phyloP scores from a whole-genome alignment of 2,888 invertebrate genomes.

The Himalopsyche tibetana region DNA sequence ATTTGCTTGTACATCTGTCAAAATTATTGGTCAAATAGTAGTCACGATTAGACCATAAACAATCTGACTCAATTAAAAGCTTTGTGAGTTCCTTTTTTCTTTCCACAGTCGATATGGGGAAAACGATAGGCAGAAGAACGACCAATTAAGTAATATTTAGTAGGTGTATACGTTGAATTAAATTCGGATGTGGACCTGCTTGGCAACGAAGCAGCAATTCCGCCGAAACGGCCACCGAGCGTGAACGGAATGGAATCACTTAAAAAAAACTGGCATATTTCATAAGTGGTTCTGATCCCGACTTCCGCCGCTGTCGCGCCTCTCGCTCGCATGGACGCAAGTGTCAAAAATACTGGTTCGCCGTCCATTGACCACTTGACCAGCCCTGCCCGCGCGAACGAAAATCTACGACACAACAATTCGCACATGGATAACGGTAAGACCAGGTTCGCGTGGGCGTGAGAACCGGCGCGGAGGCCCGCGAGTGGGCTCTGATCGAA shows the following conservation, averaged over 20 bases:
- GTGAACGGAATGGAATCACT: slow-evolving; percentile 10
- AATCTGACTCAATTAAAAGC: not conserved
- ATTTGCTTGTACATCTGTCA: not conserved
- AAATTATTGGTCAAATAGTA: not conserved
- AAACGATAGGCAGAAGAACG: too few relatives aligned
- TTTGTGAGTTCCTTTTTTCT: too few relatives aligned
- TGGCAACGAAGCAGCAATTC: not conserved
- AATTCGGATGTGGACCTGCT: not conserved
- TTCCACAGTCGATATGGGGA: too few relatives aligned
- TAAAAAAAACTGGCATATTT: slow-evolving; percentile 21
- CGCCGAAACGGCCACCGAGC: slow-evolving; percentile 9
- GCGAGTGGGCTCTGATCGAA: slow-evolving; percentile 48
- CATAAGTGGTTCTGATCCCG: slow-evolving; percentile 2
- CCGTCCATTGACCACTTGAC: slow-evolving; percentile 31
- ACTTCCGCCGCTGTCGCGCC: slow-evolving; percentile 29
- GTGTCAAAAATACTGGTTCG: slow-evolving; percentile 42
- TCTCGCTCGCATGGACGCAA: not conserved
- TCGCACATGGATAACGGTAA: slow-evolving; percentile 51
- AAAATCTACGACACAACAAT: not conserved
- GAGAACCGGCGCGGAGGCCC: slow-evolving; percentile 23
- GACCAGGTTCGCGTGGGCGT: slow-evolving; percentile 45
- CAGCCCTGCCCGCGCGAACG: slow-evolving; percentile 31
- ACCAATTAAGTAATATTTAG: too few relatives aligned
- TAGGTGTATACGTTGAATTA: not conserved
- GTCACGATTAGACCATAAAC: not conserved